Conservation (phyloP, 1,140 invertebrate genomes). For the Pomacea maculata region DNA sequence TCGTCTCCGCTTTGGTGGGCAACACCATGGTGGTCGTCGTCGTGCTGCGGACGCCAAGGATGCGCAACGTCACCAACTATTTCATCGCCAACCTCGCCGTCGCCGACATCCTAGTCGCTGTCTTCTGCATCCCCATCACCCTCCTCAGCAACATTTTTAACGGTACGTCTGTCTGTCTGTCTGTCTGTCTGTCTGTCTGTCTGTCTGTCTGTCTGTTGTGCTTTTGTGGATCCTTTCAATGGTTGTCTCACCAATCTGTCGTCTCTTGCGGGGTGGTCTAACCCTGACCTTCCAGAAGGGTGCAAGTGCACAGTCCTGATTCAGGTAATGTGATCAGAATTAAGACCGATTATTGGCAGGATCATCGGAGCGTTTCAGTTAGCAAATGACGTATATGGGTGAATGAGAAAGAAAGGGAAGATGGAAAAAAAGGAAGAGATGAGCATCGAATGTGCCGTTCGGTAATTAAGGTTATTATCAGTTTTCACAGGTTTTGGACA, state of each 20-base stretch:
- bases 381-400: no score
- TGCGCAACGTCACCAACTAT: constrained; percentile 91
- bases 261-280: no score
- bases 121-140: constrained; percentile 87
- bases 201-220: constrained; percentile 4
- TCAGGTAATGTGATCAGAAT: neutral
- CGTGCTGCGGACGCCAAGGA: constrained; percentile 82
- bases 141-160: constrained; percentile 69
- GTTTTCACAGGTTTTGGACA: no score
- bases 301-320: neutral
- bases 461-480: no score
- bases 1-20: constrained; percentile 81
- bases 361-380: neutral
- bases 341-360: neutral
- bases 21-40: constrained; percentile 87
- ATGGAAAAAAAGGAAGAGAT: neutral
- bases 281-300: no score
- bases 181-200: constrained; percentile 3
- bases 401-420: neutral
- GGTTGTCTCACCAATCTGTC: neutral
- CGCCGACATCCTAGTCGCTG: constrained; percentile 88
- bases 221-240: neutral
- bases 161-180: constrained; percentile 35
- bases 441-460: neutral
- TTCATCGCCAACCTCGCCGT: constrained; percentile 91